These are phyloP conservation scores for Chamaetylas fuelleborni DNA, from an alignment of 2,113 vertebrate genomes.

Conservation along the genomic window DNA sequence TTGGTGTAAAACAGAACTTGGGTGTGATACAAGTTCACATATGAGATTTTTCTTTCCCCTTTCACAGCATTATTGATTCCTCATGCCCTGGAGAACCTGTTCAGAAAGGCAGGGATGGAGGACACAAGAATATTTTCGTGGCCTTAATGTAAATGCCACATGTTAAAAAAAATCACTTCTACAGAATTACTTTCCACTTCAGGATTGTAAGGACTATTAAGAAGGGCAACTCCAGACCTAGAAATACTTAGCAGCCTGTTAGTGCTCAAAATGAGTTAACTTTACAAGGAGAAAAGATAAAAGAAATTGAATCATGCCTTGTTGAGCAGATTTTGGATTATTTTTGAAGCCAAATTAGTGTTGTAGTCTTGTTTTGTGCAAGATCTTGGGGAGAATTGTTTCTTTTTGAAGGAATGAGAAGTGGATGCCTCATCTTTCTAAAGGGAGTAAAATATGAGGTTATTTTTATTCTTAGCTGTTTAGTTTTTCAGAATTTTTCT, in stretches of 20 bases:
- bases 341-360: neutral
- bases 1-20: conserved; percentile 4
- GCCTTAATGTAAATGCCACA: conserved; percentile 55
- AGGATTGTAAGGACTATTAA: neutral
- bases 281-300: neutral
- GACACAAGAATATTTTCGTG: conserved; percentile 24
- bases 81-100: neutral
- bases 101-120: neutral
- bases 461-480: neutral
- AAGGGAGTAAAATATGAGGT: neutral
- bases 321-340: neutral
- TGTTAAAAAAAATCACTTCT: conserved; percentile 59
- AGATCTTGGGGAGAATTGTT: neutral
- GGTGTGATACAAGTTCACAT: conserved; percentile 27
- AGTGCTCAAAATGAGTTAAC: neutral
- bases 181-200: conserved; percentile 44
- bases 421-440: neutral
- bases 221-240: neutral
- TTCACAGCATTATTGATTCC: neutral
- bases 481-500: neutral
- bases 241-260: neutral
- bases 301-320: neutral
- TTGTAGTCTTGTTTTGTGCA: neutral
- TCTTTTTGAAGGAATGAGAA: neutral
- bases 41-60: conserved; percentile 53